phyloP scores from a whole-genome alignment of 2,888 invertebrate genomes.

The Brachyopa scutellaris region DNA sequence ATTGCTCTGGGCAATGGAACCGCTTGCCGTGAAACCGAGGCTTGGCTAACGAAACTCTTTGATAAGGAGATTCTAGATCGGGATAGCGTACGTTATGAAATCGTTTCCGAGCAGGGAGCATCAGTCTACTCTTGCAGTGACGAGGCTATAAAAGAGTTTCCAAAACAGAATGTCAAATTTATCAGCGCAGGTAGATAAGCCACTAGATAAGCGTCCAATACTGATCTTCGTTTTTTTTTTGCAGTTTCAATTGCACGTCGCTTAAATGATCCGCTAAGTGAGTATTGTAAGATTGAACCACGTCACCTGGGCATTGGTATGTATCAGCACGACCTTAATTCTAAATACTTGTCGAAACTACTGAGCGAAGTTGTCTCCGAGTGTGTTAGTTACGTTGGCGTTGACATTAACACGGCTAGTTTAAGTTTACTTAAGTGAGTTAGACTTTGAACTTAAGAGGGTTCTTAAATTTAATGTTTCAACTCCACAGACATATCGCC shows the following conservation, averaged over 20 bases:
- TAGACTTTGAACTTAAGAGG: too few species aligned
- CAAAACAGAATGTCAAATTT: slow-evolving; percentile 90
- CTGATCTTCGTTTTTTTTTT: background rate
- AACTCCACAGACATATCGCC: slow-evolving; percentile 88
- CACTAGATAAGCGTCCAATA: background rate
- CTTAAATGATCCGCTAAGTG: slow-evolving; percentile 94
- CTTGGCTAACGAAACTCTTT: slow-evolving; percentile 86
- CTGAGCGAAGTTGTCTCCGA: slow-evolving; percentile 92
- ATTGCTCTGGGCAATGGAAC: slow-evolving; percentile 96
- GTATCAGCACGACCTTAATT: slow-evolving; percentile 95
- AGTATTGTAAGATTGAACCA: slow-evolving; percentile 96
- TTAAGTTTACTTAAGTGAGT: slow-evolving; percentile 88
- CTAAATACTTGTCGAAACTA: slow-evolving; percentile 87
- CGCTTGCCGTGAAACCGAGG: slow-evolving; percentile 93
- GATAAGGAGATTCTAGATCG: slow-evolving; percentile 83
- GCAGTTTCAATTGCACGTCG: slow-evolving; percentile 91
- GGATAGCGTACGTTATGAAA: slow-evolving; percentile 85
- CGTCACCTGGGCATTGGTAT: slow-evolving; percentile 96
- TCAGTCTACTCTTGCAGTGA: slow-evolving; percentile 96
- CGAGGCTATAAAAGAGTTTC: slow-evolving; percentile 92
- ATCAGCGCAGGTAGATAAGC: slow-evolving; percentile 86
- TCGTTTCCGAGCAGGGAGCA: slow-evolving; percentile 94
- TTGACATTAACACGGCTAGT: slow-evolving; percentile 94
- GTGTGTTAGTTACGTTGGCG: slow-evolving; percentile 96
- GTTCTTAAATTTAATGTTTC: slow-evolving; percentile 68